Base-by-base conservation (phyloP, 2,797 vertebrate species). In the Chlorospingus flavigularis region DNA sequence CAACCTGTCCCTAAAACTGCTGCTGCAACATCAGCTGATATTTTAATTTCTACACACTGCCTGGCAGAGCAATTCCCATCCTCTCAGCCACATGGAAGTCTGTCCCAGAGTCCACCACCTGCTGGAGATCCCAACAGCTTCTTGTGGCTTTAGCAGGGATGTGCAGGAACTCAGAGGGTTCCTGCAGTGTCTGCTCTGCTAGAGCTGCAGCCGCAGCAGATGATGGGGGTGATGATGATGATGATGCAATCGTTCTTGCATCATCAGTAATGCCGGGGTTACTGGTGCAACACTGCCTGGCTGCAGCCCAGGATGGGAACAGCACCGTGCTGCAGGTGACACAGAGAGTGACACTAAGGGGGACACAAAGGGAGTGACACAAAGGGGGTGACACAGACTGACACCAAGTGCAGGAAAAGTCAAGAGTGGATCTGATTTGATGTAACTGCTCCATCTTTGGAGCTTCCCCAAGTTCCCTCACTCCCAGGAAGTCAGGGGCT, bases 151-250 rank as follows among this genome's bases (percentile, higher is more conserved):
- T 17, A 62, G 74, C 50, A 50, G n/a, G 6, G 21, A 4, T 0
- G 26, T 1, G 3, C 3, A 1, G 30, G 62, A 17, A 19, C 0
- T 4, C 1, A 1, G 2, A 5, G 1, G 7, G 20, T 15, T 11
- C 25, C 15, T 23, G 67, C 43, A 13, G 50, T 0, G 2, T 7
- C 15, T 2, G 74, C 65, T 2, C 4, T 0, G 50, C 14, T 0
- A 42, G 57, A 17, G 50, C 71, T 17, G 9, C 25, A 3, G 73
- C 6, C 2, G 9, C 3, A 37, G 63, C 53, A 50, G 63, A 6
- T 13, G 58, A 11, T 40, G 72, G 8, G 9, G 82, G 5, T 17
- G 67, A 5, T 33, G 71, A 7, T 39, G 73, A 7, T 23, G 61
- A 9, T 78, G 87, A 14, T 94, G 95, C 81, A 85, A 85, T n/a